Conservation (phyloP, 2,113 vertebrate genomes). For the human region GRCh38 chr5:80823001-80823500, state of each 20-base stretch:
- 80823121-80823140: conserved; percentile 4
- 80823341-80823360: background rate
- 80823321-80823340: background rate
- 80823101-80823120: background rate
- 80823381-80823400: background rate
- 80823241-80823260: background rate
- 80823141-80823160: background rate
- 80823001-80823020: background rate
- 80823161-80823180: conserved; percentile 1
- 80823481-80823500: background rate
- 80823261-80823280: too few relatives aligned
- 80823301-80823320: background rate
- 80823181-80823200: background rate
- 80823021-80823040: background rate
- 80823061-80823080: background rate
- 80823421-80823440: background rate
- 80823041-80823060: background rate
- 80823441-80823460: background rate
- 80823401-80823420: background rate
- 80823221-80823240: background rate
- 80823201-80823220: background rate
- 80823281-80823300: background rate
- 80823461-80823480: background rate
- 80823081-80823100: background rate
- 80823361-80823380: background rate